Evolutionary conservation across 2,797 vertebrate genomes (phyloP).

Genomic region (Miichthys miiuy): DNA sequence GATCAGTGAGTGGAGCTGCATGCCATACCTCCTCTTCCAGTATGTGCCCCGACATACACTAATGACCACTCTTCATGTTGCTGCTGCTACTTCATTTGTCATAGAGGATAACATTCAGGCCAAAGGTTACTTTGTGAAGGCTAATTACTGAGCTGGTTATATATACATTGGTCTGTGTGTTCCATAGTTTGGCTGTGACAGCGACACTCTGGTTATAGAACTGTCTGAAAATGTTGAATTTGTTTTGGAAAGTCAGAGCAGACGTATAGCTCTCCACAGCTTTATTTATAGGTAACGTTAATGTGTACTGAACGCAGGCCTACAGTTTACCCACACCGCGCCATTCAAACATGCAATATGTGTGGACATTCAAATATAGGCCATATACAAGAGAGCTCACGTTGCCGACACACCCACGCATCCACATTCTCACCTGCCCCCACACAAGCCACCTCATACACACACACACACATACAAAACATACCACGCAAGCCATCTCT

Average conservation of each 20-base stretch:
- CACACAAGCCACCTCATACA: background rate
- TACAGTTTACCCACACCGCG: slow-evolving; percentile 10
- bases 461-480: slow-evolving; percentile 41
- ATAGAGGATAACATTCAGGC: slow-evolving; percentile 63
- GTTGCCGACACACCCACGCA: slow-evolving; percentile 36
- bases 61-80: slow-evolving; percentile 67
- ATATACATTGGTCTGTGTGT: slow-evolving; percentile 50
- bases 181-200: slow-evolving; percentile 45
- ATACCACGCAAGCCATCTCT: slow-evolving; percentile 56
- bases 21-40: slow-evolving; percentile 45
- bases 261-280: slow-evolving; percentile 26
- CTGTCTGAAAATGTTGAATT: slow-evolving; percentile 46
- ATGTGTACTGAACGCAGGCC: slow-evolving; percentile 32
- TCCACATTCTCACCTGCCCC: slow-evolving; percentile 44
- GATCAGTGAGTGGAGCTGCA: slow-evolving; percentile 52
- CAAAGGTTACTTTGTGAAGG: slow-evolving; percentile 60
- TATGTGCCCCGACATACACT: slow-evolving; percentile 57
- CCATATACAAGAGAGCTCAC: slow-evolving; percentile 38
- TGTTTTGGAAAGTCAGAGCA: slow-evolving; percentile 57
- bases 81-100: slow-evolving; percentile 69
- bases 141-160: slow-evolving; percentile 71
- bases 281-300: slow-evolving; percentile 55
- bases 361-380: slow-evolving; percentile 36
- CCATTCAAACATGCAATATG: slow-evolving; percentile 30
- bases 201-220: slow-evolving; percentile 51